Evolutionary conservation across 1,140 invertebrate genomes (phyloP).

Genomic region (Drosophila littoralis): DNA sequence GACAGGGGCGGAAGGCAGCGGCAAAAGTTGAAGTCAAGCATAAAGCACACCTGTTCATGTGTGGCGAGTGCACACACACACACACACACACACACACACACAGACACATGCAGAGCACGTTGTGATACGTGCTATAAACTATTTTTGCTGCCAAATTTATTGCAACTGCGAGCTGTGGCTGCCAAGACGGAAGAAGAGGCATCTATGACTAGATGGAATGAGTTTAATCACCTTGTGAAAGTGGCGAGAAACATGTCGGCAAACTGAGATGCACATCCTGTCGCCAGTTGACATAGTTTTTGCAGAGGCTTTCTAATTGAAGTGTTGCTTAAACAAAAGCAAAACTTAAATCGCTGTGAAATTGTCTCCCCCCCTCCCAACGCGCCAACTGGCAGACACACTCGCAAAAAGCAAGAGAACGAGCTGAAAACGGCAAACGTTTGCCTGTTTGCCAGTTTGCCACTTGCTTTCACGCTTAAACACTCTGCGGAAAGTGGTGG

Average conservation of each 20-base stretch:
- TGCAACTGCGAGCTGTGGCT: slow-evolving; percentile 32
- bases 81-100: slow-evolving; percentile 20
- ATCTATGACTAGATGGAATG: slow-evolving; percentile 46
- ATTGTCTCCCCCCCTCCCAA: slow-evolving; percentile 49
- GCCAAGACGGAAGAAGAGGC: slow-evolving; percentile 20
- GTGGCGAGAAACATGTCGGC: slow-evolving; percentile 42
- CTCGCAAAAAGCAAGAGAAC: slow-evolving; percentile 22
- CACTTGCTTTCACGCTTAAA: slow-evolving; percentile 50
- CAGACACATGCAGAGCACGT: slow-evolving; percentile 16
- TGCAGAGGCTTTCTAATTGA: slow-evolving; percentile 74
- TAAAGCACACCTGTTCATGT: slow-evolving; percentile 73
- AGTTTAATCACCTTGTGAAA: slow-evolving; percentile 78
- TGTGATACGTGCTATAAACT: slow-evolving; percentile 54
- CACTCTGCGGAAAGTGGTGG: slow-evolving; percentile 43
- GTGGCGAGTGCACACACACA: slow-evolving; percentile 31
- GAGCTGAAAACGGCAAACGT: slow-evolving; percentile 63
- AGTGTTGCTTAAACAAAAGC: slow-evolving; percentile 82
- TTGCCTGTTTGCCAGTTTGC: slow-evolving; percentile 45
- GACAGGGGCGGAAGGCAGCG: slow-evolving; percentile 28
- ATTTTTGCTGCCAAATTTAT: slow-evolving; percentile 66
- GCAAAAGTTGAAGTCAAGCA: slow-evolving; percentile 71
- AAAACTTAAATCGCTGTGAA: slow-evolving; percentile 80
- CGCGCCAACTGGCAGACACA: slow-evolving; percentile 10
- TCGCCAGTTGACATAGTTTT: slow-evolving; percentile 73
- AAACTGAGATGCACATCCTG: slow-evolving; percentile 45